A percentile compares a stretch with the other conserved stretches of the same genome.
Evolutionary conservation across 92 coral and sea anemone genomes (phyloP).

Genomic region (Siderastrea radians): DNA sequence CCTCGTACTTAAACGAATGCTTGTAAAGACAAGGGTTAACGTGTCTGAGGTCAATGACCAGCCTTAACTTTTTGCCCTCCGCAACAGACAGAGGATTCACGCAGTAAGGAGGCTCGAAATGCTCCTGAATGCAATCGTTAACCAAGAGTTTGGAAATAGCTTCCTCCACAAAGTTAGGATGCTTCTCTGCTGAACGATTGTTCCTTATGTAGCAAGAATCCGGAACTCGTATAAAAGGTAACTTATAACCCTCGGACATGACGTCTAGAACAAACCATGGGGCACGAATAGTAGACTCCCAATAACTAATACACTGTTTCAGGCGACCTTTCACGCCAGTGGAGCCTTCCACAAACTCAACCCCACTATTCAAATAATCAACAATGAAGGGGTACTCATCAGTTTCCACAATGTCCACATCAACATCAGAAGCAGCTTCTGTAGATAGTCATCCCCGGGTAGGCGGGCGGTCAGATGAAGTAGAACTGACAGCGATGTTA

Average conservation of each 20-base stretch:
- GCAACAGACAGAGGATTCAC: conserved; percentile 51
- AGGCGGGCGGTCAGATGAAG: conserved; percentile 1
- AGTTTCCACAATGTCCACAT: conserved; percentile 17
- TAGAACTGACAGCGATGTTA: not conserved
- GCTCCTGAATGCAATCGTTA: not conserved
- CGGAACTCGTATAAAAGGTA: no score
- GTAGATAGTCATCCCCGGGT: conserved; percentile 17
- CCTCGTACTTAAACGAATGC: no score
- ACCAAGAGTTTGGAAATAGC: no score
- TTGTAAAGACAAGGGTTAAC: conserved; percentile 34
- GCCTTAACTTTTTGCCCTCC: conserved; percentile 43
- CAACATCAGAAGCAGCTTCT: not conserved
- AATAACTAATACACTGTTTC: conserved; percentile 19
- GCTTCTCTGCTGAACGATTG: no score
- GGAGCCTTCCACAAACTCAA: conserved; percentile 37
- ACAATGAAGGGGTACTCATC: conserved; percentile 33
- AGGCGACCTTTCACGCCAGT: conserved; percentile 32
- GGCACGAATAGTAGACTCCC: not conserved
- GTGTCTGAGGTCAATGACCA: conserved; percentile 53
- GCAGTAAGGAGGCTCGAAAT: conserved; percentile 25
- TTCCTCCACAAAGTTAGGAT: no score
- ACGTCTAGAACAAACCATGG: no score
- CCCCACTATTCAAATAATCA: conserved; percentile 2
- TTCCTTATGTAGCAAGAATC: no score
- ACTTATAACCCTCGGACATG: no score